Evolutionary conservation across 2,113 vertebrate genomes (phyloP).

Genomic region (Microcebus jonahi): DNA sequence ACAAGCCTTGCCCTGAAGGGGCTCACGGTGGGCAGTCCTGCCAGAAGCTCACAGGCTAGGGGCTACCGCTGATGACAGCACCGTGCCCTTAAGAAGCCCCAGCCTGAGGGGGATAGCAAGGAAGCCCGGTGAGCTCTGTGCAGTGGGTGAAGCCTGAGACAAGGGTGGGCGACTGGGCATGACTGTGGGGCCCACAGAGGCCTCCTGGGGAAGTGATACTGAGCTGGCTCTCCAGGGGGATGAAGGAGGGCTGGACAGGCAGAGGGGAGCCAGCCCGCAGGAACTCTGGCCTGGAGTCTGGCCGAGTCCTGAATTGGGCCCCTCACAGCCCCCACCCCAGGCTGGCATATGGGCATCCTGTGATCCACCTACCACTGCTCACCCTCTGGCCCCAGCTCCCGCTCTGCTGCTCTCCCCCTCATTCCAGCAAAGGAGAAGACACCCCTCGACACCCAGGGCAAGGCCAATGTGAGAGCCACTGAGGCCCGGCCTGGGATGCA

Average conservation of each 20-base stretch:
- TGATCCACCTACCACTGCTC: not conserved
- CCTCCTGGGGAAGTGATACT: not conserved
- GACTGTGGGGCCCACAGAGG: not conserved
- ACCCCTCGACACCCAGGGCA: not conserved
- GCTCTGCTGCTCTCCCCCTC: not conserved
- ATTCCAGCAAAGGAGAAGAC: not conserved
- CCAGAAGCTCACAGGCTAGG: not conserved
- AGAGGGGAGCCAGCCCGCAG: not conserved
- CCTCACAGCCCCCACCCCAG: not conserved
- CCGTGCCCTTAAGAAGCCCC: not conserved
- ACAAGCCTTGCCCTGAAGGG: not conserved
- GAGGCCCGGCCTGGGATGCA: not conserved
- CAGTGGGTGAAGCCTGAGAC: not conserved
- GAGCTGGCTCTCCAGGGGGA: not conserved
- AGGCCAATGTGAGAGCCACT: not conserved
- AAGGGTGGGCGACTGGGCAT: not conserved
- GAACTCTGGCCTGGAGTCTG: not conserved
- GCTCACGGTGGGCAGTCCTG: not conserved
- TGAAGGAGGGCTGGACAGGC: rapidly evolving
- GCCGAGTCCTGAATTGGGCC: not conserved
- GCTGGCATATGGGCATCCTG: not conserved
- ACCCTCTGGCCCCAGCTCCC: rapidly evolving
- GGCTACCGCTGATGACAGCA: rapidly evolving
- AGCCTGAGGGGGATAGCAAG: not conserved
- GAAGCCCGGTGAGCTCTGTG: not conserved